Evolutionary conservation across 2,888 invertebrate species (phyloP).

Genomic region (Lycaena phlaeas): DNA sequence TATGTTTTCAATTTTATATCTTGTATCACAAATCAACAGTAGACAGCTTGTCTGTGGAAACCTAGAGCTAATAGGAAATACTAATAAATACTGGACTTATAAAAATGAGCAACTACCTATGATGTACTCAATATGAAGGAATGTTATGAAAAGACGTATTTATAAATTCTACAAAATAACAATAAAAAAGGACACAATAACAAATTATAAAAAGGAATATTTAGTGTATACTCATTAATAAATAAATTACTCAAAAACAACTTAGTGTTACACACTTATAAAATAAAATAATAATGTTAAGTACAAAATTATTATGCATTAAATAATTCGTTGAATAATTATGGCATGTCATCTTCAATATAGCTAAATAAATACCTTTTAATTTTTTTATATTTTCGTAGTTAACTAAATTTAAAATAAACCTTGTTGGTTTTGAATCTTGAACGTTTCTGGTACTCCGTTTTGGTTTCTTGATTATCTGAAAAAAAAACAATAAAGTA

Average conservation of each 20-base stretch:
- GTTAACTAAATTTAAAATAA: not conserved
- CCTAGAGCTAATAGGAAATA: too few relatives aligned
- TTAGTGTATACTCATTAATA: not conserved
- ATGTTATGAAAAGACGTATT: not conserved
- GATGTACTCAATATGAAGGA: not conserved
- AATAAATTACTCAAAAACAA: not conserved
- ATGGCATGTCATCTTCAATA: conserved; percentile 3
- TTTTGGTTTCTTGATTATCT: too few relatives aligned
- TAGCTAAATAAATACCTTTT: not conserved
- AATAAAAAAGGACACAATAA: conserved; percentile 1
- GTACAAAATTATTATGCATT: conserved; percentile 16
- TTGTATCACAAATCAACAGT: too few relatives aligned
- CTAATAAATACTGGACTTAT: too few relatives aligned
- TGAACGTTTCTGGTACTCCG: conserved; percentile 5
- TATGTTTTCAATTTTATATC: too few relatives aligned
- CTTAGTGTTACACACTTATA: conserved; percentile 9
- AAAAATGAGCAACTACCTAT: too few relatives aligned
- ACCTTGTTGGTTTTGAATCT: not conserved
- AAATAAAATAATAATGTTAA: conserved; percentile 17
- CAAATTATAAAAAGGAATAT: not conserved
- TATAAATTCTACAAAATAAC: not conserved
- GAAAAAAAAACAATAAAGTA: too few relatives aligned
- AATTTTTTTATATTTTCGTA: not conserved
- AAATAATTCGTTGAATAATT: conserved; percentile 10
- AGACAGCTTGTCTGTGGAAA: too few relatives aligned